A percentile compares a stretch with the other conserved stretches of the same genome.
These are phyloP conservation scores for Malurus alboscapulatus DNA, from an alignment of 2,113 vertebrate species.

Conservation along the genomic window DNA sequence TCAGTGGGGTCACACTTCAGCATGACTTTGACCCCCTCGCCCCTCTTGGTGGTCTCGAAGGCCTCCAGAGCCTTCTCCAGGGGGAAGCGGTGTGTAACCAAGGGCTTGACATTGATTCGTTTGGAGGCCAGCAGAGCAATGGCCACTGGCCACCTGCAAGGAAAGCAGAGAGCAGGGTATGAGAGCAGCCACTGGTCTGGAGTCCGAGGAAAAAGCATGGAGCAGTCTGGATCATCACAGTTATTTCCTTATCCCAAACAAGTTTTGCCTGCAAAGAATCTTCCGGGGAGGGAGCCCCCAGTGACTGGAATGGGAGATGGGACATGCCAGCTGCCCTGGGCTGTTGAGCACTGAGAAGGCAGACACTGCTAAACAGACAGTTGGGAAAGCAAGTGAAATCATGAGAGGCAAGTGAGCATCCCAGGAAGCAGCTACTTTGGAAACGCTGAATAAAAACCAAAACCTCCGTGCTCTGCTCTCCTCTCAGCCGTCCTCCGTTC, in stretches of 20 bases:
- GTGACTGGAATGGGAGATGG: background rate
- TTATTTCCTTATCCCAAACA: background rate
- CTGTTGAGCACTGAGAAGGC: background rate
- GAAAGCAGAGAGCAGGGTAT: background rate
- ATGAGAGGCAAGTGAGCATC: background rate
- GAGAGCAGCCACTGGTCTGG: background rate
- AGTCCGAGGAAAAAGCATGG: background rate
- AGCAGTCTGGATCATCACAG: background rate
- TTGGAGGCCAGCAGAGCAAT: constrained; percentile 89
- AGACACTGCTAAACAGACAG: background rate
- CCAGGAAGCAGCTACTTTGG: background rate
- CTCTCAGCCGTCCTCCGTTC: background rate
- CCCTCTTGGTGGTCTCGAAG: constrained; percentile 87
- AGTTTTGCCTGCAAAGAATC: background rate
- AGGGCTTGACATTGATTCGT: constrained; percentile 85
- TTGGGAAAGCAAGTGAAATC: background rate
- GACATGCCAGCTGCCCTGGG: background rate
- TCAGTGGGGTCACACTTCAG: constrained; percentile 91
- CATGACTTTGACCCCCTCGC: constrained; percentile 92
- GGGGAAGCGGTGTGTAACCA: constrained; percentile 94
- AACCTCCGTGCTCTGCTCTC: rapidly evolving
- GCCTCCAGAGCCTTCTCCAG: constrained; percentile 90
- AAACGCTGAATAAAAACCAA: background rate
- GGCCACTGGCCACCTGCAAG: constrained; percentile 91
- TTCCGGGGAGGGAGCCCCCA: background rate